Evolutionary conservation across 2,113 vertebrate genomes (phyloP).

Genomic region (Thymallus thymallus): DNA sequence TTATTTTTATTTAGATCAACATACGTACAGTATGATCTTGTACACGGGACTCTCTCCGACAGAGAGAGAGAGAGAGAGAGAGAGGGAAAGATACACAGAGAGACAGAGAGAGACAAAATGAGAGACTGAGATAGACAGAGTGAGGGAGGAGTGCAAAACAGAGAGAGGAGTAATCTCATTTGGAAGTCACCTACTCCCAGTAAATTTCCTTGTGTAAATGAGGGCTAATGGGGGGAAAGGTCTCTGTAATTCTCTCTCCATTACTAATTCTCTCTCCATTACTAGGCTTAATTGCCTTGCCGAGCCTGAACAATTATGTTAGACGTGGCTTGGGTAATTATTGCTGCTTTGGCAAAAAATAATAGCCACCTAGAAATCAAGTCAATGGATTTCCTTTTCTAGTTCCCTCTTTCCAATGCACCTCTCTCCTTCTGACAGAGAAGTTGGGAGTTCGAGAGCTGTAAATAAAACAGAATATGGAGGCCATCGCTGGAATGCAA

Average conservation of each 20-base stretch:
- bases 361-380: constrained; percentile 52
- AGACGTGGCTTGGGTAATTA: constrained; percentile 71
- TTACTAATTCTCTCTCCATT: constrained; percentile 70
- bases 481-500: constrained; percentile 11
- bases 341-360: constrained; percentile 73
- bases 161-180: constrained; percentile 59
- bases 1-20: too few relatives aligned
- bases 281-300: constrained; percentile 75
- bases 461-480: constrained; percentile 19
- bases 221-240: constrained; percentile 73
- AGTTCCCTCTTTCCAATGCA: neutral
- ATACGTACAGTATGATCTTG: too few relatives aligned
- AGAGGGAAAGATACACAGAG: too few relatives aligned
- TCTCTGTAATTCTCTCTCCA: constrained; percentile 75
- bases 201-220: constrained; percentile 74
- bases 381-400: constrained; percentile 28
- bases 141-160: neutral
- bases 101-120: neutral
- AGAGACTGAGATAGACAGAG: neutral
- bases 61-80: constrained; percentile 4
- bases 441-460: neutral
- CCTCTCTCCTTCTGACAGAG: constrained; percentile 5
- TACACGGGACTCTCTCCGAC: too few relatives aligned
- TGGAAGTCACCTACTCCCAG: constrained; percentile 65
- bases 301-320: constrained; percentile 76